Base-by-base conservation (phyloP, 2,888 invertebrate species). In the Drepanosiphum platanoidis region DNA sequence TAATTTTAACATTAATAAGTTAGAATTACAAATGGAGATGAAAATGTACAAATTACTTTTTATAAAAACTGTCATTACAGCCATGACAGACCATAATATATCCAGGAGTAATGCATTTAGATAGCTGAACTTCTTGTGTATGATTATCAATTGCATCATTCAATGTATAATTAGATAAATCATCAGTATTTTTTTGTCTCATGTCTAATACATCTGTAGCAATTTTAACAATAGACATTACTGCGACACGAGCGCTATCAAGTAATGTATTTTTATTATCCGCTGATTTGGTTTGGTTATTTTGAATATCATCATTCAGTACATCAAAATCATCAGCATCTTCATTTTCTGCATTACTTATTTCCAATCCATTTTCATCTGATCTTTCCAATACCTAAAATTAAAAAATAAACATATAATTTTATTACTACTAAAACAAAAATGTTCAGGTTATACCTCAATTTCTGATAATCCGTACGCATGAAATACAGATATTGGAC, bases 391-490 rank as follows among this genome's bases (percentile, higher is more conserved):
- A 86, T 18, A 88, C 88, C 88, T 88, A 42, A 71, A 86, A 75
- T 64, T 11, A n/a, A 71, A 18, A 71, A 27, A 30, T 66, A 70
- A 42, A 22, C 1, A 5, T 39, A n/a, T 22, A 70, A 52, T 34
- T 34, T 39, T 22, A 34, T 77, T 74, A 52, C 58, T 66, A 74
- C 13, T n/a, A 34, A 42, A 46, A 22, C 27, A 39, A 8, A 11
- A 8, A 13, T n/a, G 27, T 18, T 5, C 39, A 42, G 58, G 15
- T 84, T 46, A 87, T 74, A 96, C 96, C 90, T 96, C 96, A 89
- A 95, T 96, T 89, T 97, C 97, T 22, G 96, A 97, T 3, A 96
- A 96, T 30, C 98, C 98, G 81, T 95, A 97, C 1, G 97, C 96
- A 87, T 96, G 94, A 90, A 99, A 96, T 78, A 98, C 91, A n/a